These are phyloP conservation scores for Octopus bimaculoides DNA, from an alignment of 1,140 invertebrate species.

Conservation along the genomic window DNA sequence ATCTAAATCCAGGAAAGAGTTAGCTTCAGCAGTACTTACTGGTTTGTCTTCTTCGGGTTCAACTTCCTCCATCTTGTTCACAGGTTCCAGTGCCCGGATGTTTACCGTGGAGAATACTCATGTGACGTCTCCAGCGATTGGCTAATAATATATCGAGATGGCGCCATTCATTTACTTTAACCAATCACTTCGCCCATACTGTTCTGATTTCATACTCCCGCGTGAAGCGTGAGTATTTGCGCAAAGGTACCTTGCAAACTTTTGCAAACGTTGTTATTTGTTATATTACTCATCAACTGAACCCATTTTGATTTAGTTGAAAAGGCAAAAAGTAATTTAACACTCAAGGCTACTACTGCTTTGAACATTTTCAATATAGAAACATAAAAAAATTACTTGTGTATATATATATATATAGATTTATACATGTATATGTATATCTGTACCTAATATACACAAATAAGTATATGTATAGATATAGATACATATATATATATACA, in stretches of 20 bases:
- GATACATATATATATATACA: no score
- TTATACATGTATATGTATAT: no score
- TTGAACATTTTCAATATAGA: no score
- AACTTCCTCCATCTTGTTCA: conserved; percentile 61
- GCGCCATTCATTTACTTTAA: conserved; percentile 16
- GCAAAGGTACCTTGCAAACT: conserved; percentile 21
- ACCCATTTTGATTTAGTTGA: no score
- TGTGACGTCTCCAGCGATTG: conserved; percentile 28
- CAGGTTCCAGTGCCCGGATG: conserved; percentile 33
- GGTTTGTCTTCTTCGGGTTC: conserved; percentile 31
- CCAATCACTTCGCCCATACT: conserved; percentile 25
- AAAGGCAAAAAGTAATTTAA: no score
- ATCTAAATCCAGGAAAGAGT: background rate
- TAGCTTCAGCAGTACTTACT: background rate
- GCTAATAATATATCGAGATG: conserved; percentile 19
- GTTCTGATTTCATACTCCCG: background rate
- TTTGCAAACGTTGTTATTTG: conserved; percentile 26
- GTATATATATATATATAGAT: no score
- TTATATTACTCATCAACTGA: background rate
- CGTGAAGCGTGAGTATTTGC: conserved; percentile 23
- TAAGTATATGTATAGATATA: no score
- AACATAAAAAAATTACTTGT: no score
- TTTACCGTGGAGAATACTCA: conserved; percentile 7
- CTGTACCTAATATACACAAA: no score
- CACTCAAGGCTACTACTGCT: no score